Evolutionary conservation across 2,888 invertebrate species (phyloP).

Genomic region (Hesperia comma): DNA sequence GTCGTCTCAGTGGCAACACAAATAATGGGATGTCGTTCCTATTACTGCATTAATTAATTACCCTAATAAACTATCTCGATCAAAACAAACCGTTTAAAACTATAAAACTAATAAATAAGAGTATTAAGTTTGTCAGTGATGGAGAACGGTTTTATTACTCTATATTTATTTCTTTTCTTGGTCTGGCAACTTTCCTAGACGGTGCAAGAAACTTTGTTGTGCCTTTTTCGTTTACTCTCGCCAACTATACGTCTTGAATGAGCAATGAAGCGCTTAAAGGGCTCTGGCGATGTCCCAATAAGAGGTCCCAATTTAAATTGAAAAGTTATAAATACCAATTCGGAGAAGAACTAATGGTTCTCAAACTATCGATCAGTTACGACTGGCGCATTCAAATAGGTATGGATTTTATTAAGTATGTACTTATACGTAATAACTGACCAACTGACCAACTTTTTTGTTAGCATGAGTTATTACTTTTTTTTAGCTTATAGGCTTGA

Average conservation of each 20-base stretch:
- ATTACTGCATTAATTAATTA: not conserved
- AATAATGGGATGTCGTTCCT: no score
- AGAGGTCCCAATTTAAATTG: constrained; percentile 27
- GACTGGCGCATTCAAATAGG: no score
- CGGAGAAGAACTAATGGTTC: not conserved
- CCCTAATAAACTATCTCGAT: not conserved
- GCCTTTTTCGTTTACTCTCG: constrained; percentile 27
- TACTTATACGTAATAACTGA: no score
- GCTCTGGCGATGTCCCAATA: constrained; percentile 24
- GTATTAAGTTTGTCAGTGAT: constrained; percentile 35
- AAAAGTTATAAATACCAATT: constrained; percentile 23
- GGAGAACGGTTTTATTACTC: constrained; percentile 25
- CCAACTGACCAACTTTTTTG: no score
- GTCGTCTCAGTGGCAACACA: no score
- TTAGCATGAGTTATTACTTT: no score
- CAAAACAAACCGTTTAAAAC: constrained; percentile 10
- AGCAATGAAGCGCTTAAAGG: constrained; percentile 39
- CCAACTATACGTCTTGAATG: constrained; percentile 39
- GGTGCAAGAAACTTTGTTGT: constrained; percentile 20
- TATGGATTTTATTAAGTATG: no score
- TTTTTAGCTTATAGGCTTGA: no score
- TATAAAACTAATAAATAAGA: constrained; percentile 27
- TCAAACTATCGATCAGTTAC: not conserved
- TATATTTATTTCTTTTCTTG: constrained; percentile 25
- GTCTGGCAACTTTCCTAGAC: constrained; percentile 35